Evolutionary conservation across 1,140 invertebrate species (phyloP).

Genomic region (Pachypeltis micranthus): DNA sequence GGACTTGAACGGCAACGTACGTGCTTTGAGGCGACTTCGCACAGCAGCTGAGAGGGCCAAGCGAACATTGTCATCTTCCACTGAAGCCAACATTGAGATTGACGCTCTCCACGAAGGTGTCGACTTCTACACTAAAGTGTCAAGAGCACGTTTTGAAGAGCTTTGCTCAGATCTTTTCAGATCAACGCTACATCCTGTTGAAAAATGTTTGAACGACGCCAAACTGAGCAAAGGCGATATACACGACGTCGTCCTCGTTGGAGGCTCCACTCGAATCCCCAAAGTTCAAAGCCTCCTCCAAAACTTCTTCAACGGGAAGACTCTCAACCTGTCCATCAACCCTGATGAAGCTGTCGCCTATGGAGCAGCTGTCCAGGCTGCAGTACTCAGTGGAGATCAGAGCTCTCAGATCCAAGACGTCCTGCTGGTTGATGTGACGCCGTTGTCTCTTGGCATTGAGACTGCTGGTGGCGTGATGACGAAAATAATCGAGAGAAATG

Average conservation of each 20-base stretch:
- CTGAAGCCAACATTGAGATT: constrained; percentile 56
- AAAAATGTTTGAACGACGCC: constrained; percentile 51
- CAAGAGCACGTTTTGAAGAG: constrained; percentile 66
- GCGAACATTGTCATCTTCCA: constrained; percentile 59
- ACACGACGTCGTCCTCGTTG: constrained; percentile 58
- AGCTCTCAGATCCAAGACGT: constrained; percentile 45
- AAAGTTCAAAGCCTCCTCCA: constrained; percentile 41
- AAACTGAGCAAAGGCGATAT: constrained; percentile 52
- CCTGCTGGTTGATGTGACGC: constrained; percentile 42
- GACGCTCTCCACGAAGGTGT: constrained; percentile 57
- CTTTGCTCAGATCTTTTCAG: constrained; percentile 66
- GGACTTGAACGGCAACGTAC: constrained; percentile 37
- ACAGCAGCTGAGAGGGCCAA: constrained; percentile 66
- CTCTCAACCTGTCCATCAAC: constrained; percentile 52
- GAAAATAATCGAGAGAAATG: constrained; percentile 43
- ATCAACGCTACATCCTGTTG: constrained; percentile 41
- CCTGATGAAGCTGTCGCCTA: constrained; percentile 55
- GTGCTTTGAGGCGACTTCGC: constrained; percentile 38
- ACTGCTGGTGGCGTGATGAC: constrained; percentile 46
- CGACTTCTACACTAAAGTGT: constrained; percentile 61
- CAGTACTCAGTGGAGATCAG: constrained; percentile 45
- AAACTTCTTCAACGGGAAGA: constrained; percentile 48
- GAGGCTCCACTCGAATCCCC: constrained; percentile 52
- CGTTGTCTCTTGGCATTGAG: constrained; percentile 44
- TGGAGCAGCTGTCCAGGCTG: constrained; percentile 51